phyloP scores from a whole-genome alignment of 2,888 invertebrate genomes.

The Atrina japonica region DNA sequence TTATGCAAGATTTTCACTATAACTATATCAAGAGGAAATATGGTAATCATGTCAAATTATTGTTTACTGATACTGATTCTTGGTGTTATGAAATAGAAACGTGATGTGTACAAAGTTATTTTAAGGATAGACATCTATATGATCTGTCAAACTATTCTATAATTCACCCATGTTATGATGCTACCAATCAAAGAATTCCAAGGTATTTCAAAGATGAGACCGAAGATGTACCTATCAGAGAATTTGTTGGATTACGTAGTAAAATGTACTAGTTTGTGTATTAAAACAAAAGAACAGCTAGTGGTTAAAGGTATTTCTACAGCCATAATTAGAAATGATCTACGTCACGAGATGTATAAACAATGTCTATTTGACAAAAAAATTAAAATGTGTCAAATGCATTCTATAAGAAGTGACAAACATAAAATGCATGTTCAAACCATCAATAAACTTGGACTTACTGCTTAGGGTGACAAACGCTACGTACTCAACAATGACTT shows the following conservation, averaged over 20 bases:
- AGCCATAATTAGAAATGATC: constrained; percentile 11
- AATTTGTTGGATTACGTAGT: constrained; percentile 17
- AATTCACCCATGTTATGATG: constrained; percentile 6
- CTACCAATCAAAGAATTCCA: constrained; percentile 8
- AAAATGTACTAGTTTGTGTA: constrained; percentile 24
- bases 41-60: constrained; percentile 14
- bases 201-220: neutral
- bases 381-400: constrained; percentile 19
- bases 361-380: constrained; percentile 21
- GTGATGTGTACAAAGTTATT: constrained; percentile 27
- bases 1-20: constrained; percentile 37
- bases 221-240: neutral
- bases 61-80: constrained; percentile 32
- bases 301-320: constrained; percentile 8
- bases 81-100: constrained; percentile 19
- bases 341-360: constrained; percentile 23
- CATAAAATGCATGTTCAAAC: constrained; percentile 18
- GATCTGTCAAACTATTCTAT: constrained; percentile 10
- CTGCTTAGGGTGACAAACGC: constrained; percentile 36
- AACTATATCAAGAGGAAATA: constrained; percentile 24
- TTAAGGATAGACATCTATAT: neutral
- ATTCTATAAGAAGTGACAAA: constrained; percentile 18
- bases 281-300: neutral
- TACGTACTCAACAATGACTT: constrained; percentile 3
- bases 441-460: constrained; percentile 28